Evolutionary conservation across 92 coral and sea anemone species (phyloP).

Genomic region (Montipora capitata): DNA sequence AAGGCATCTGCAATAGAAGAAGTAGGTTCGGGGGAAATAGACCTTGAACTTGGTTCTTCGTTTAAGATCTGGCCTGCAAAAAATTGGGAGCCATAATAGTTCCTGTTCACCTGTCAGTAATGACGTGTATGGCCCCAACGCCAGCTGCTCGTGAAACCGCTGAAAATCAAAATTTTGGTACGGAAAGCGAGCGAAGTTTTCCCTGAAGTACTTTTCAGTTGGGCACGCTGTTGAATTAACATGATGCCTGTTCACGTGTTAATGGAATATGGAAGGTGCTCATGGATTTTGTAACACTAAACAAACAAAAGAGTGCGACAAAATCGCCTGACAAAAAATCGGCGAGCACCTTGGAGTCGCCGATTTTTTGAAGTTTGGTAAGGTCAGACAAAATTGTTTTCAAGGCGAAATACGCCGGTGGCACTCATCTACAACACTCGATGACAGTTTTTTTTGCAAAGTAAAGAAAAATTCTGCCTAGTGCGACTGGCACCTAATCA

Average conservation of each 20-base stretch:
- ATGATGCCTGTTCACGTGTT: not conserved
- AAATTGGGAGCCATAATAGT: not conserved
- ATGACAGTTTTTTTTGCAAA: slow-evolving; percentile 23
- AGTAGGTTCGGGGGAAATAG: not conserved
- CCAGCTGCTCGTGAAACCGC: slow-evolving; percentile 1
- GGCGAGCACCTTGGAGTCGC: not conserved
- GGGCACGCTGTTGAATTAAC: not conserved
- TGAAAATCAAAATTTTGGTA: not conserved
- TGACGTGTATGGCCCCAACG: not conserved
- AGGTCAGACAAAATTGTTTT: slow-evolving; percentile 7
- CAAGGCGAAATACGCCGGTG: slow-evolving; percentile 11
- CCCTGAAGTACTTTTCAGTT: slow-evolving; percentile 5
- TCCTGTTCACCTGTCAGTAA: slow-evolving; percentile 3
- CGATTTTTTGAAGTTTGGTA: slow-evolving; percentile 24
- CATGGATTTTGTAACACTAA: slow-evolving; percentile 6
- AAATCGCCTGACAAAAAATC: slow-evolving; percentile 5
- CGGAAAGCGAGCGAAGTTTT: slow-evolving; percentile 9
- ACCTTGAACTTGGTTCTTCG: slow-evolving; percentile 2
- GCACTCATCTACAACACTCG: slow-evolving; percentile 1
- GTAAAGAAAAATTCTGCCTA: slow-evolving; percentile 5
- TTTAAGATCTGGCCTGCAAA: too few relatives aligned
- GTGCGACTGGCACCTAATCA: not conserved
- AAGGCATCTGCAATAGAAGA: not conserved
- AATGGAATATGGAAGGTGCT: slow-evolving; percentile 23
- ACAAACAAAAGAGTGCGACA: slow-evolving; percentile 5